phyloP scores from a whole-genome alignment of 2,888 invertebrate genomes.

The Apomyelois bistriatella region DNA sequence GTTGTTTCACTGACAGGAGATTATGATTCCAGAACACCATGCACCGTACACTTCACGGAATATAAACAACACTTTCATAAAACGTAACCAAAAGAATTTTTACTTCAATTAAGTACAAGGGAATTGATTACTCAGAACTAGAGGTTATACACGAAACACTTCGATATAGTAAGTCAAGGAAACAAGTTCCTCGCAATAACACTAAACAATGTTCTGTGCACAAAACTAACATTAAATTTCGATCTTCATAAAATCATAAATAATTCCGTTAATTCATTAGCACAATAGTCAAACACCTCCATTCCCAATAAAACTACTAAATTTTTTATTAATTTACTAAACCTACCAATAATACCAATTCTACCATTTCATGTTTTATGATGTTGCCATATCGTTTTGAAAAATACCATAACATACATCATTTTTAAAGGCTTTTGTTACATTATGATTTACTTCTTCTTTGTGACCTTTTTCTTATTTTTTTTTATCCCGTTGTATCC shows the following conservation, averaged over 20 bases:
- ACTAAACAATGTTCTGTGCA: constrained; percentile 8
- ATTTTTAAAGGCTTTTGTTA: too few relatives aligned
- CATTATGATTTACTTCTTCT: too few relatives aligned
- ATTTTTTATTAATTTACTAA: too few relatives aligned
- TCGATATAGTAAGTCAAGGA: not conserved
- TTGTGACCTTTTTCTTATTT: too few relatives aligned
- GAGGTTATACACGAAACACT: constrained; percentile 46
- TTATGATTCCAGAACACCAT: constrained; percentile 29
- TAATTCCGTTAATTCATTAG: constrained; percentile 30
- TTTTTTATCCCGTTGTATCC: too few relatives aligned
- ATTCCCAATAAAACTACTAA: constrained; percentile 45
- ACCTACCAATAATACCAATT: too few relatives aligned
- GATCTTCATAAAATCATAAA: constrained; percentile 17
- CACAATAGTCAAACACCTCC: constrained; percentile 35
- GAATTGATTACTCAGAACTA: constrained; percentile 40
- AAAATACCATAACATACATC: too few relatives aligned
- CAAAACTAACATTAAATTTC: constrained; percentile 24
- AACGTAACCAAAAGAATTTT: constrained; percentile 48
- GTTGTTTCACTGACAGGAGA: constrained; percentile 25
- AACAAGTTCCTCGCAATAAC: not conserved
- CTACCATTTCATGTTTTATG: too few relatives aligned
- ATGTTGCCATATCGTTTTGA: too few relatives aligned
- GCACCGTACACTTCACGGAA: constrained; percentile 51
- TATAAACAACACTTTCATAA: constrained; percentile 69
- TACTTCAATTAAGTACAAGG: constrained; percentile 46